Evolutionary conservation across 1,140 invertebrate genomes (phyloP).

Genomic region (Diuraphis noxia): DNA sequence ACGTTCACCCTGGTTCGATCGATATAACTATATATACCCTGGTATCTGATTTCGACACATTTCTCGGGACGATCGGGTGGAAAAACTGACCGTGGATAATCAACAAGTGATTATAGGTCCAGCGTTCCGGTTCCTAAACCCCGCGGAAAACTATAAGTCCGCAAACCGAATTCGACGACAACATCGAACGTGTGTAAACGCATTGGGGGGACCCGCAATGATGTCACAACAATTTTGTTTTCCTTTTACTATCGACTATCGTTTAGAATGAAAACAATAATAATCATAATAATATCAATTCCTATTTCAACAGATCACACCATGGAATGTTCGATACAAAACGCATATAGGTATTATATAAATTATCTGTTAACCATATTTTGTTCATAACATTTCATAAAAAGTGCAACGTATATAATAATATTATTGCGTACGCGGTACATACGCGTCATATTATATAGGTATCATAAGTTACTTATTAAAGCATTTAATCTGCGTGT

Average conservation of each 20-base stretch:
- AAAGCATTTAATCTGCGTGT: neutral
- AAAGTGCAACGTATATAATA: neutral
- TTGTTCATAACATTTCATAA: neutral
- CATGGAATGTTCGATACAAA: neutral
- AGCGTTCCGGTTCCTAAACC: slow-evolving; percentile 24
- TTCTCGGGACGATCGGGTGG: neutral
- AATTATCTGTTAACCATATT: no score
- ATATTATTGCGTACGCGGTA: no score
- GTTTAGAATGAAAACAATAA: neutral
- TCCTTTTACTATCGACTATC: no score
- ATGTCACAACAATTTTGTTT: neutral
- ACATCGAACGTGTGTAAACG: neutral
- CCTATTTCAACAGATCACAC: neutral
- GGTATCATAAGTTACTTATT: no score
- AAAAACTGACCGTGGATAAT: slow-evolving; percentile 30
- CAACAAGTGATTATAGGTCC: neutral
- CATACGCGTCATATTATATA: neutral
- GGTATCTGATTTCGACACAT: slow-evolving; percentile 19
- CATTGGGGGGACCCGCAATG: neutral
- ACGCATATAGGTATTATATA: neutral
- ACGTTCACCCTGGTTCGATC: neutral
- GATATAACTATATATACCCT: no score
- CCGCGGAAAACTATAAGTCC: neutral
- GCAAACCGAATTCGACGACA: neutral
- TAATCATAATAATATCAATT: no score